Evolutionary conservation across 2,797 vertebrate species (phyloP), one percentile per base, ranked within the genome.

Genomic region (Rousettus madagascariensis): DNA sequence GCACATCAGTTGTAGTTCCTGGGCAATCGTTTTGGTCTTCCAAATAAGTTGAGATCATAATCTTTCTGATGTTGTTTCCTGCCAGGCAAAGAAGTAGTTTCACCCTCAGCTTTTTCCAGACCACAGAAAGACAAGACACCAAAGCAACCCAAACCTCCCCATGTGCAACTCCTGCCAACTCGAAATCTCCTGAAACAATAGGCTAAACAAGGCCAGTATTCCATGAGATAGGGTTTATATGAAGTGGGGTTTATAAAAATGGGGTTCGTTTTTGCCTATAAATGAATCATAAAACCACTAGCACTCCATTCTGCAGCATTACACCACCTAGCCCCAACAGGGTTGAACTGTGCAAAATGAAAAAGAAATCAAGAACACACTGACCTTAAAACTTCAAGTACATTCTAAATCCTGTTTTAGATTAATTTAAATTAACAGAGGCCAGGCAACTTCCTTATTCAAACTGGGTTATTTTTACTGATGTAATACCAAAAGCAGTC

Each of bases 361-460:
- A 90, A 97, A 97, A 46, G 66, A 89, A 94, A 95, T 86, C 55
- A 49, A 51, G 59, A 95, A 86, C 72, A 96, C 57, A 41, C 68
- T 69, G 33, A 96, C 93, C 38, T 38, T 55, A 91, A 93, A 95
- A 66, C 85, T 86, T 92, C 92, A 84, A 95, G n/a, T 83, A 94
- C 53, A 88, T 90, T 94, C 92, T 96, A 95, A 95, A 93, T 85
- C 28, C 71, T 71, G 72, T 46, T 96, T 96, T 87, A 82, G 83
- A 89, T 87, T 91, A 86, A 94, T 91, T 95, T 94, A 90, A 95
- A 91, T 96, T 95, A 96, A 95, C 66, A 84, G 33, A 95, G 65
- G 43, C 92, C 92, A 92, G 89, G 71, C 30, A 84, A 91, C 51
- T 93, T 88, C 68, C 95, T 94, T 89, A 75, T 51, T 95, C 89